These are phyloP conservation scores for Caretta caretta DNA, from an alignment of 2,113 vertebrate genomes.

Conservation along the genomic window DNA sequence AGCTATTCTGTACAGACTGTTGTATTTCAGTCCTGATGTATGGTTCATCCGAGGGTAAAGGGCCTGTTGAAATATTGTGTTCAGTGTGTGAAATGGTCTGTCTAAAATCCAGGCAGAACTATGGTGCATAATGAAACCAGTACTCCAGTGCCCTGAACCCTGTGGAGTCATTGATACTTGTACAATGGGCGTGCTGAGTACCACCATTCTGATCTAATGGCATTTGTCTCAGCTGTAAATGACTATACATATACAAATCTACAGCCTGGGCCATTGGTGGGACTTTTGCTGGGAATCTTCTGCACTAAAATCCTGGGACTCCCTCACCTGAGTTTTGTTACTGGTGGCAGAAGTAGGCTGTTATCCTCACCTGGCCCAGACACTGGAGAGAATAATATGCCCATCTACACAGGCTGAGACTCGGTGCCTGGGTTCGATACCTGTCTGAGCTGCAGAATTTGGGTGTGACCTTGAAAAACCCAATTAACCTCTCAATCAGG, in stretches of 20 bases:
- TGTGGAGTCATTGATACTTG: not conserved
- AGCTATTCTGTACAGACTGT: not conserved
- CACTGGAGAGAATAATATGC: not conserved
- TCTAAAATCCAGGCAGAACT: not conserved
- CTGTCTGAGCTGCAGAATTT: not conserved
- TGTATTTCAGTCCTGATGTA: not conserved
- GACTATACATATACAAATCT: not conserved
- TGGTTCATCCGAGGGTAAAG: not conserved
- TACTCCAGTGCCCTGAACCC: not conserved
- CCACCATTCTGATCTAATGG: rapidly evolving
- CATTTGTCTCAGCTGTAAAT: not conserved
- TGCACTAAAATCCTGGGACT: rapidly evolving
- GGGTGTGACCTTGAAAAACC: not conserved
- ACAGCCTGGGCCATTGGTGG: not conserved
- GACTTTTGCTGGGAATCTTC: not conserved
- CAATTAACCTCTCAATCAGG: not conserved
- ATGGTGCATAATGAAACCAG: not conserved
- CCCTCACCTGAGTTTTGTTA: not conserved
- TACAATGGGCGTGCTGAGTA: not conserved
- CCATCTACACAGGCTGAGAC: not conserved
- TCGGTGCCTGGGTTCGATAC: not conserved
- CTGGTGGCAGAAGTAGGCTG: not conserved
- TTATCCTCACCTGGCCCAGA: not conserved
- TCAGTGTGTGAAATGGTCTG: not conserved
- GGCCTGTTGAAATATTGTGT: not conserved